A percentile compares a stretch with the other conserved stretches of the same genome.
phyloP scores from a whole-genome alignment of 2,797 vertebrate genomes.

The Clarias laeviceps region DNA sequence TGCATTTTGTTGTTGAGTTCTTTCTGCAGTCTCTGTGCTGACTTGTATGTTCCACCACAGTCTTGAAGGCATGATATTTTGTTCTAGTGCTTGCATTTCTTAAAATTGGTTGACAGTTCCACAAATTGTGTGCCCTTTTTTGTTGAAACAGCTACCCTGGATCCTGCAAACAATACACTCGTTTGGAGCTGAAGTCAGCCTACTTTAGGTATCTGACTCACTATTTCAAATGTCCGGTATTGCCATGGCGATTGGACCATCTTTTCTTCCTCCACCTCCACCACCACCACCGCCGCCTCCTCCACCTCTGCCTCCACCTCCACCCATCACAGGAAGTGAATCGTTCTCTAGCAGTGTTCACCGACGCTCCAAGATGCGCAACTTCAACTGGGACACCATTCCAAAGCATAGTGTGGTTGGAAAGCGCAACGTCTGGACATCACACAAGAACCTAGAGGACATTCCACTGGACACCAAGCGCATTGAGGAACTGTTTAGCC shows the following conservation, averaged over 20 bases:
- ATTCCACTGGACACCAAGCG: slow-evolving; percentile 74
- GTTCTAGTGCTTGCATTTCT: not conserved
- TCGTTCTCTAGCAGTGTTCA: slow-evolving; percentile 56
- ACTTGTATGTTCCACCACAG: not conserved
- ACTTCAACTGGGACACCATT: slow-evolving; percentile 82
- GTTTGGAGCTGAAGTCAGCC: not conserved
- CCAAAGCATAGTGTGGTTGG: slow-evolving; percentile 77
- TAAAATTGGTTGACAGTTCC: not conserved
- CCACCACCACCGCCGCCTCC: slow-evolving; percentile 52
- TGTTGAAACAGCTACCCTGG: not conserved
- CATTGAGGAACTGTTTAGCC: slow-evolving; percentile 83
- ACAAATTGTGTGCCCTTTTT: not conserved
- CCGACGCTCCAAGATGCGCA: slow-evolving; percentile 77
- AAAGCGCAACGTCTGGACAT: slow-evolving; percentile 78
- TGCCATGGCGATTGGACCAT: not conserved
- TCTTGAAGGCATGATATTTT: not conserved
- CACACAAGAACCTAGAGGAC: slow-evolving; percentile 65
- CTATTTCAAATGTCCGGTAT: slow-evolving; percentile 66
- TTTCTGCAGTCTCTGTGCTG: not conserved
- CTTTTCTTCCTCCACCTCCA: slow-evolving; percentile 34
- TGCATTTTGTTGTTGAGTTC: not conserved
- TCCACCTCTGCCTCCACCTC: slow-evolving; percentile 9
- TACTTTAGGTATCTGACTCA: not conserved
- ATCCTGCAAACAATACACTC: not conserved
- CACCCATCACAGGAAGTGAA: slow-evolving; percentile 16